phyloP scores from a whole-genome alignment of 1,140 invertebrate genomes.

The Hyphantria cunea region DNA sequence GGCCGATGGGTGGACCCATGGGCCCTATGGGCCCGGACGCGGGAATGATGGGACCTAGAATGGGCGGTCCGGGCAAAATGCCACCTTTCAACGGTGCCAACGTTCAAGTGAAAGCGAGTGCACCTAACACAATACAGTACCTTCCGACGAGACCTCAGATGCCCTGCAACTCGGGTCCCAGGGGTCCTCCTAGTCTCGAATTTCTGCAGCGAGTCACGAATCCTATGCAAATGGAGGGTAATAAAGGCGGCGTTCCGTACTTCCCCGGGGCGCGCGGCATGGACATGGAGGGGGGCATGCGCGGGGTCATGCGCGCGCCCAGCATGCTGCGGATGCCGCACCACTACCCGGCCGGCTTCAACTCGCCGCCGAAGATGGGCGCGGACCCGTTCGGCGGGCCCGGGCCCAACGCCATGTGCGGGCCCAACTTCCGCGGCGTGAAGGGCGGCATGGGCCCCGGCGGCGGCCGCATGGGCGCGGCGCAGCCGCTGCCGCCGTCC shows the following conservation, averaged over 20 bases:
- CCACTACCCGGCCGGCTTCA: conserved; percentile 75
- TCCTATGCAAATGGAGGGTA: conserved; percentile 87
- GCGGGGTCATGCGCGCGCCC: conserved; percentile 73
- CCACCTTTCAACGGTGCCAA: conserved; percentile 91
- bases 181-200: conserved; percentile 94
- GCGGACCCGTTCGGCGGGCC: conserved; percentile 63
- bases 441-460: conserved; percentile 61
- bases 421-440: conserved; percentile 68
- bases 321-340: conserved; percentile 76
- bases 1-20: conserved; percentile 80
- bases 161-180: conserved; percentile 83
- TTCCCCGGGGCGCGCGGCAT: conserved; percentile 84
- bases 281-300: conserved; percentile 82
- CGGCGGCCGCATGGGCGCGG: conserved; percentile 60
- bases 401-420: conserved; percentile 68
- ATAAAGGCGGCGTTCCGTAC: conserved; percentile 87
- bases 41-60: conserved; percentile 78
- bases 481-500: conserved; percentile 89
- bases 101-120: conserved; percentile 96
- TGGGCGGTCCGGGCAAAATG: conserved; percentile 81
- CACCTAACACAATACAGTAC: conserved; percentile 99
- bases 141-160: conserved; percentile 94
- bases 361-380: conserved; percentile 74
- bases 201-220: conserved; percentile 95
- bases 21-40: conserved; percentile 75